Conservation (phyloP, 2,113 vertebrate genomes). For the Charadrius vociferus region DNA sequence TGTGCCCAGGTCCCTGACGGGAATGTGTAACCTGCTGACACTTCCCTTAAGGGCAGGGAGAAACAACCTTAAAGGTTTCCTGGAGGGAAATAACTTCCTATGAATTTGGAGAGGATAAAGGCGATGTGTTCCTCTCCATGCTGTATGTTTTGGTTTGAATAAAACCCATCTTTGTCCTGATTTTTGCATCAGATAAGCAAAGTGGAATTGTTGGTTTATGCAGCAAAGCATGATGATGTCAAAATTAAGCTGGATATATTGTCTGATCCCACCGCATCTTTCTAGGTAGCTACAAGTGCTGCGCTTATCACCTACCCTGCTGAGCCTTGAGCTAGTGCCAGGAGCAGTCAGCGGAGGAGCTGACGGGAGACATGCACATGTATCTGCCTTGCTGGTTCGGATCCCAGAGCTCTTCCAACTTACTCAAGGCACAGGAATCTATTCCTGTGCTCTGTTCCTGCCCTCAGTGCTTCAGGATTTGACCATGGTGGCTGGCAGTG, state of each 20-base stretch:
- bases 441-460: neutral
- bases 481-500: neutral
- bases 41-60: conserved; percentile 14
- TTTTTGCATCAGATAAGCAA: neutral
- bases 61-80: conserved; percentile 27
- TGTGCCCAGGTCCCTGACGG: neutral
- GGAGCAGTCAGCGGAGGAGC: neutral
- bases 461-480: neutral
- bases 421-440: neutral
- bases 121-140: neutral
- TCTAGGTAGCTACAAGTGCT: neutral
- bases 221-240: neutral
- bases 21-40: conserved; percentile 9
- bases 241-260: neutral
- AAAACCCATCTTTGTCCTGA: neutral
- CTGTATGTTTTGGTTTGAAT: neutral
- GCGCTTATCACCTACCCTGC: neutral
- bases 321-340: neutral
- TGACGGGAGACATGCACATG: neutral
- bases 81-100: neutral
- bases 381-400: neutral
- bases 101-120: conserved; percentile 17
- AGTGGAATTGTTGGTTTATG: neutral
- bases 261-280: neutral
- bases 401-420: neutral